A percentile compares a stretch with the other conserved stretches of the same genome.
These are phyloP conservation scores for Shargacucullia verbasci DNA, from an alignment of 2,888 invertebrate genomes.

Conservation along the genomic window DNA sequence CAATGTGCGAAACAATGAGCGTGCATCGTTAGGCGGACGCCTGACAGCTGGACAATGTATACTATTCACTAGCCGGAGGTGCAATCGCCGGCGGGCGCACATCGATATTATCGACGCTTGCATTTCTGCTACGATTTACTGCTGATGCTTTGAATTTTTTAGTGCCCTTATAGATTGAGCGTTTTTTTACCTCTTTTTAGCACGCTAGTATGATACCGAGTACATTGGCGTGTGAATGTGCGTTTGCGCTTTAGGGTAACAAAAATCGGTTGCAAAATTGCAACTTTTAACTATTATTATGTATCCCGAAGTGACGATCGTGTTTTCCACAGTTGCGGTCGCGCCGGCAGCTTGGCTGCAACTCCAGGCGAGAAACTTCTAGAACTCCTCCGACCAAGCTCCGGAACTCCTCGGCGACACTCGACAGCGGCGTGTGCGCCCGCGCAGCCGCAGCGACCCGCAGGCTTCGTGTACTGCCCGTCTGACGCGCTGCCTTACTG, in stretches of 20 bases:
- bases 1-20: constrained; percentile 9
- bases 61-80: constrained; percentile 12
- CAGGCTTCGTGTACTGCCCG: constrained; percentile 86
- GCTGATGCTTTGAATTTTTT: background rate
- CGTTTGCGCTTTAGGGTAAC: too few species aligned
- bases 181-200: too few species aligned
- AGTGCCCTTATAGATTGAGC: too few species aligned
- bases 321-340: constrained; percentile 73
- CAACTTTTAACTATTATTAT: too few species aligned
- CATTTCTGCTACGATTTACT: constrained; percentile 4
- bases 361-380: constrained; percentile 87
- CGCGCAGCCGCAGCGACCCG: constrained; percentile 66
- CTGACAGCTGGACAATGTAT: constrained; percentile 13
- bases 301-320: too few species aligned
- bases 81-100: constrained; percentile 7
- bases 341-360: constrained; percentile 85
- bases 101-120: constrained; percentile 1
- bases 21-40: background rate
- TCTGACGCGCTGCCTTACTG: constrained; percentile 87
- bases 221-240: too few species aligned
- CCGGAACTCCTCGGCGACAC: constrained; percentile 83
- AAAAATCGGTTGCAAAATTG: too few species aligned
- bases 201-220: too few species aligned
- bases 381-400: constrained; percentile 85
- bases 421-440: constrained; percentile 81